Evolutionary conservation across 2,113 vertebrate species (phyloP).

Genomic region (Progne subis): DNA sequence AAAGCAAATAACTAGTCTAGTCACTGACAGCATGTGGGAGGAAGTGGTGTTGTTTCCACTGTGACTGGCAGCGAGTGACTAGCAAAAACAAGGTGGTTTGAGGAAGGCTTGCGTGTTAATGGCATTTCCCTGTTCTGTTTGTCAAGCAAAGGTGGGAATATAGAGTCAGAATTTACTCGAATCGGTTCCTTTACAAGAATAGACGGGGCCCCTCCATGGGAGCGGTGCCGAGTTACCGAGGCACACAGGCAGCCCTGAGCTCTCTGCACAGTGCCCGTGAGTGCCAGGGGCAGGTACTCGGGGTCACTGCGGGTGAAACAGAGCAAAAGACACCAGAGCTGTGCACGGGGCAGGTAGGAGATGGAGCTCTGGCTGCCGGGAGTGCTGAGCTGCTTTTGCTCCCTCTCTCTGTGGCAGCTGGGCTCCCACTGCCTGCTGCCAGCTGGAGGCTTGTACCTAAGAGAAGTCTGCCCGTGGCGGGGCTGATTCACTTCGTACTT

Average conservation of each 20-base stretch:
- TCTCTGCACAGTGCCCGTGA: not conserved
- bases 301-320: not conserved
- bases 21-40: conserved; percentile 75
- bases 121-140: conserved; percentile 81
- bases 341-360: not conserved
- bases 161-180: conserved; percentile 67
- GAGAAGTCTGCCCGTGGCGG: accelerated
- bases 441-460: not conserved
- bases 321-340: not conserved
- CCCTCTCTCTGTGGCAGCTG: accelerated
- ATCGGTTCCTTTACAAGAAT: conserved; percentile 73
- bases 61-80: conserved; percentile 62
- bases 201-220: conserved; percentile 25
- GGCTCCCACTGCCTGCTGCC: not conserved
- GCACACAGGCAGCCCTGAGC: not conserved
- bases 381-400: not conserved
- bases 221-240: accelerated
- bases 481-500: not conserved
- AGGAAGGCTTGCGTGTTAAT: conserved; percentile 70
- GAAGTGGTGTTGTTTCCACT: conserved; percentile 81
- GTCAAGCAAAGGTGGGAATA: conserved; percentile 73
- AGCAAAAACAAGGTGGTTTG: conserved; percentile 75
- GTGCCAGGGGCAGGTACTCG: accelerated
- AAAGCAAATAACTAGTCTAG: conserved; percentile 26
- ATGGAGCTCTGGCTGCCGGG: not conserved